Base-by-base conservation (phyloP, 1,140 invertebrate species). In the Battus philenor region DNA sequence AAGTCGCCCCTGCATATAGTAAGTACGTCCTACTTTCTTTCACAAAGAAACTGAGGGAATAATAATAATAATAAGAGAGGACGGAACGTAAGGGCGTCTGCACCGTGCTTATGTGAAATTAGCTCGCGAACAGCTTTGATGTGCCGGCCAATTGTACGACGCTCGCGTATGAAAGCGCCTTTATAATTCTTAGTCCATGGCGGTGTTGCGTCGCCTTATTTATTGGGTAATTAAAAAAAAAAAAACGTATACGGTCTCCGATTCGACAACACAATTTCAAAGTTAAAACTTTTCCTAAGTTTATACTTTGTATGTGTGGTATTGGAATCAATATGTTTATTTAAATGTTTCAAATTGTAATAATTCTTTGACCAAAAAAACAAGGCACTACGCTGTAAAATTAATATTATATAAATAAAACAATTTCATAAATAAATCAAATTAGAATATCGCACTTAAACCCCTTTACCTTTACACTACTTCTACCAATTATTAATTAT, bases 21-120 rank as follows among this genome's bases (percentile, higher is more conserved):
- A 72, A 70, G 69, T 58, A 72, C 70, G 55, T 64, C 65, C 69
- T 70, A 75, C 69, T 68, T 75, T 75, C 59, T 58, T 59, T 68
- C 48, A 74, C 67, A 80, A 79, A 74, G 68, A 70, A 67, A 66
- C 70, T 67, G 54, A 70, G 69, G 64, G 58, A 72, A 59, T 56
- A 78, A 76, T 73, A 81, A 83, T 80, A 81, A 74, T 61, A 61
- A 75, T 66, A 70, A 68, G 63, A 66, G 56, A 54, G 57, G 56
- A 61, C 50, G 62, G 69, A 76, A 72, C 66, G 68, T 73, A 74
- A 78, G 72, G 68, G 74, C 68, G 72, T 70, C 56, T 68, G 61
- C 65, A 68, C 65, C 67, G 71, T 75, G 75, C 76, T 80, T 80
- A 78, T 75, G 59, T 77, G 72, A 81, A 84, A 84, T 84, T 84